Percentiles rank a stretch among this genome's conserved stretches.
These are phyloP conservation scores for Catostomus latipinnis DNA, from an alignment of 2,797 vertebrate species.

Conservation along the genomic window DNA sequence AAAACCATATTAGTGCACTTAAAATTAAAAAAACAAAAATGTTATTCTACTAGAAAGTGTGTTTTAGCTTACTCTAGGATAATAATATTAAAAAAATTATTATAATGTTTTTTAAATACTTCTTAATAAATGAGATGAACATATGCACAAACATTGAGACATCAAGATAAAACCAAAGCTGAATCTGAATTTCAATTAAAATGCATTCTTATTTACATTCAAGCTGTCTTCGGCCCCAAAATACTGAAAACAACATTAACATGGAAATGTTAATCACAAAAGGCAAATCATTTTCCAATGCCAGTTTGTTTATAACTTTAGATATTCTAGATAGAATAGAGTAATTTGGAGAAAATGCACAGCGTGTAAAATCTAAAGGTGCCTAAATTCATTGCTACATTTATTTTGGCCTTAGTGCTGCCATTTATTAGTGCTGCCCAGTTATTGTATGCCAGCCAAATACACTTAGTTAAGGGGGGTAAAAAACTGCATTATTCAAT, in stretches of 20 bases:
- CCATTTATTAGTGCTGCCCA: constrained; percentile 32
- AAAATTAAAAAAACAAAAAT: background rate
- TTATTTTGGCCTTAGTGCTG: constrained; percentile 53
- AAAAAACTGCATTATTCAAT: constrained; percentile 11
- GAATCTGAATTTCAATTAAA: constrained; percentile 45
- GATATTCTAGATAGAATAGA: constrained; percentile 1
- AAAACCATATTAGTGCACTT: constrained; percentile 28
- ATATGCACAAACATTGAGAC: constrained; percentile 21
- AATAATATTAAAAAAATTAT: background rate
- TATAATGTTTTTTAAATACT: background rate
- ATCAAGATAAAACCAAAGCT: constrained; percentile 31
- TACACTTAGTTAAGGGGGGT: constrained; percentile 20
- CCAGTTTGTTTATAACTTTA: too few species aligned
- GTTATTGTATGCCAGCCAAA: constrained; percentile 34
- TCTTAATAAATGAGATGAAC: constrained; percentile 32
- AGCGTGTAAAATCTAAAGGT: constrained; percentile 69
- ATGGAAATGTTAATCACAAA: constrained; percentile 7
- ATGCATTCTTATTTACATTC: constrained; percentile 74
- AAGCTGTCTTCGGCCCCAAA: constrained; percentile 77
- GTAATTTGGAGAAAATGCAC: constrained; percentile 44
- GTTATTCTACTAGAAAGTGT: constrained; percentile 48
- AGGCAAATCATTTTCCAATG: too few species aligned
- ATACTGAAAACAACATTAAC: constrained; percentile 55
- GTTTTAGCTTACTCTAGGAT: constrained; percentile 31
- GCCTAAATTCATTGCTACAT: constrained; percentile 78